These are phyloP conservation scores for Antedon mediterranea DNA, from an alignment of 53 echinoderm and acorn worm genomes.

Conservation along the genomic window DNA sequence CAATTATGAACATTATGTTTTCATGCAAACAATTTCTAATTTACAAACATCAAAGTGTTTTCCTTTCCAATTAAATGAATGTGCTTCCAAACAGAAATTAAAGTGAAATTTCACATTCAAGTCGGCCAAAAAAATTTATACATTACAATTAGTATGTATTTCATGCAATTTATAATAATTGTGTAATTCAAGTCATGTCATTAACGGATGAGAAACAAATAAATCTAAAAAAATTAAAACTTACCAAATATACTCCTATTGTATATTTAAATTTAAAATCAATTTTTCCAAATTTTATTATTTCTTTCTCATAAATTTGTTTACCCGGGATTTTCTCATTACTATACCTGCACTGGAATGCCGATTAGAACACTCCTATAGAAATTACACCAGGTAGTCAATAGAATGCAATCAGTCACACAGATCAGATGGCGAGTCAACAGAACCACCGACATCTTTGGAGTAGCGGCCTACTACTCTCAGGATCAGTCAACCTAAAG, in stretches of 20 bases:
- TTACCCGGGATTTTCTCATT: neutral
- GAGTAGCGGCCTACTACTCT: neutral
- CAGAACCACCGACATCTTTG: neutral
- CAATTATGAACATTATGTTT: too few species aligned
- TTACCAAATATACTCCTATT: neutral
- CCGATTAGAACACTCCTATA: neutral
- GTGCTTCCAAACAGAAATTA: neutral
- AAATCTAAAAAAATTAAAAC: neutral
- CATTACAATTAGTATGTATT: too few species aligned
- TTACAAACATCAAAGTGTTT: too few species aligned
- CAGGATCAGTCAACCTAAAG: neutral
- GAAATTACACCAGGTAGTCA: neutral
- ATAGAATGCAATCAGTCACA: neutral
- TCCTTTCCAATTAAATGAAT: neutral
- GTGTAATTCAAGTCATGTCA: neutral
- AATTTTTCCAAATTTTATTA: neutral
- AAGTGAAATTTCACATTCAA: too few species aligned
- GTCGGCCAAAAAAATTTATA: too few species aligned
- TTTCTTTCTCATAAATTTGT: neutral
- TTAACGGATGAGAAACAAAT: neutral
- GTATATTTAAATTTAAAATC: neutral
- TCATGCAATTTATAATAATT: neutral
- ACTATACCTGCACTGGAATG: neutral
- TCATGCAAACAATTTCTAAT: too few species aligned
- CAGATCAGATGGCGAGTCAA: neutral